Evolutionary conservation across 2,797 vertebrate species (phyloP), one percentile per base, ranked within the genome.

Genomic region (Syngnathus acus): DNA sequence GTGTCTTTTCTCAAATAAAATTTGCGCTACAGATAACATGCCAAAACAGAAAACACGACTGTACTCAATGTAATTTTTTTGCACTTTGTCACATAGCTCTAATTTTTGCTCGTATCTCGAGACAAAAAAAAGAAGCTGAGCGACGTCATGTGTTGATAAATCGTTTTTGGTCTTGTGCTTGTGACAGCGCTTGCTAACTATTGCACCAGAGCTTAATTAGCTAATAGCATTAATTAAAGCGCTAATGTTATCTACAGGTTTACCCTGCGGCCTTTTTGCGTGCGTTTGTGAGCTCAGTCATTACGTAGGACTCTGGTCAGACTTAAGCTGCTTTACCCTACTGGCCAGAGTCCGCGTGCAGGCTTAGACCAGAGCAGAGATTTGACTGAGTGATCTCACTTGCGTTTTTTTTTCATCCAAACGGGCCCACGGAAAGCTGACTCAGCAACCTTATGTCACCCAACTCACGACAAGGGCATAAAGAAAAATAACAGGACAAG

Each of bases 371-470:
- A 61, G 37, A 42, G 37, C 38, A 58, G 14, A 57, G 54, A 57
- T 57, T 57, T 57, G 54, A 51, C 42, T 21, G 43, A 48, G 45
- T 64, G 45, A 64, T 13, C 43, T 64, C 62, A 62, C 59, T 59
- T 32, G 26, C 26, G 26, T 32, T 32, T 32, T 32, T 32, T 32
- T 32, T 32, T 42, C 40, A 42, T 11, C 26, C 26, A 32, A 32
- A 16, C 32, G 5, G 39, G 9, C 16, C 19, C 11, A 23, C 3
- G 21, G 26, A 39, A 50, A 7, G 70, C 76, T 86, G 85, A 84
- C 81, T 86, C 82, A 82, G 81, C 84, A 76, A 50, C 78, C 68
- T 71, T 62, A 40, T 61, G 60, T 45, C 60, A 62, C 60, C 60
- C 45, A 40, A 62, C 40, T 2, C 23, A 26, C 9, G 16, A 51